Evolutionary conservation across 1,140 invertebrate genomes (phyloP), one percentile per base, ranked within the genome.

Genomic region (Helicoverpa armigera): DNA sequence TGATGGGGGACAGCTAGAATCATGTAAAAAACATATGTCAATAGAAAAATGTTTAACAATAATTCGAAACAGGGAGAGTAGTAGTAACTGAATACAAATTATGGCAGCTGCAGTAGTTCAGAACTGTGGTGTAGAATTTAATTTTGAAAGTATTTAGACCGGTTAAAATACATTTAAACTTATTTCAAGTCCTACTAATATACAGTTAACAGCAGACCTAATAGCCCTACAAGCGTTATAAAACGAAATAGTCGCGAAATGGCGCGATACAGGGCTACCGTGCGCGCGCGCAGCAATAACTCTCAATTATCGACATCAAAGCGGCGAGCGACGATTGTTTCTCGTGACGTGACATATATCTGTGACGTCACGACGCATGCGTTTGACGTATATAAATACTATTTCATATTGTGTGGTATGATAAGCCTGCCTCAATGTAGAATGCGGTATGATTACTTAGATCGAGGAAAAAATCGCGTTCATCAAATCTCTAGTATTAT

Each of bases 271-370:
- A 65, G 58, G 14, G 80, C 80, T 76, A 78, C 74, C 43, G 73
- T 82, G 60, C 60, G 69, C 70, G n/a, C 60, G 74, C 58, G 74
- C 60, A 51, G 80, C 80, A 65, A 83, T 83, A 83, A 83, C 82
- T 83, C 78, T 83, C 82, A 83, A 83, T 83, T 80, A 83, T 76
- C 77, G 72, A 80, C 72, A 63, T 79, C 77, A 76, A 79, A 75
- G 82, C 77, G 31, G 82, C 72, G 31, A 18, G 53, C 31, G 60
- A 53, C 74, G 77, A 79, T 70, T 70, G 77, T 70, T 75, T 60
- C 69, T 61, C 23, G 23, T 35, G 54, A 48, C 73, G 29, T 48
- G 56, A 48, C 54, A 29, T 48, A 48, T 31, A 12, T 51, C 43
- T 61, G 61, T 77, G 61, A 51, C 43, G 58, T 61, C 58, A 61